Base-by-base conservation (phyloP, 92 coral and sea anemone genomes). In the Parazoanthus atlanticus region DNA sequence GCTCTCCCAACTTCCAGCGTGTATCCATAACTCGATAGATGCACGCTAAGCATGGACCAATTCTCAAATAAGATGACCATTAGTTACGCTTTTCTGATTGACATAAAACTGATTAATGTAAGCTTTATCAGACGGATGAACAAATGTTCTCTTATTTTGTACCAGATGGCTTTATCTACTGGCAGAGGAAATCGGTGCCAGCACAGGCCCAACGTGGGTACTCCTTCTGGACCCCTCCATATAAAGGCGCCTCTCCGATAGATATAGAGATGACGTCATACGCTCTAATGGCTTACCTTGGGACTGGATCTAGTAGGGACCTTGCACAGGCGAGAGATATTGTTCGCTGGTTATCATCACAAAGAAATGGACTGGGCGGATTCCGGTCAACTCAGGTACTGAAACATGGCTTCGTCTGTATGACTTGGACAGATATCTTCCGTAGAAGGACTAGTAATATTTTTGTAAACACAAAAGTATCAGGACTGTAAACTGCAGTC, bases 131-230 rank as follows among this genome's bases (percentile, higher is more conserved):
- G 19, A 15, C 21, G 4, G 58, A 52, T 52, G 2, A 61, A 61
- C 26, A 23, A 25, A 61, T 6, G 25, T 61, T 61, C 8, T 61
- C 1, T 61, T 61, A 61, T 61, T 19, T 61, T 61, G 6, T 61
- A 19, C 28, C 88, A 95, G 98, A 78, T 70, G 94, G 86, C 43
- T 32, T 86, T 65, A 91, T 89, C 90, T 85, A 95, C 85, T 95
- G 98, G 98, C 92, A 89, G 79, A 88, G 84, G 28, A 80, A 88
- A 38, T 86, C 85, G 26, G 86, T 30, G 85, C 17, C 46, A 17
- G 33, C 72, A 21, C 85, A 84, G 43, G 33, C 80, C 3, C 77
- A 58, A 46, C 32, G 41, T 26, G 43, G 28, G 71, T 21, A 49
- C 91, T 17, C 49, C 12, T 75, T 75, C 79, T 75, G 79, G 79